Percentiles rank a stretch among this genome's conserved stretches.
phyloP scores from a whole-genome alignment of 2,113 vertebrate genomes.

The Cyanocitta stelleri region DNA sequence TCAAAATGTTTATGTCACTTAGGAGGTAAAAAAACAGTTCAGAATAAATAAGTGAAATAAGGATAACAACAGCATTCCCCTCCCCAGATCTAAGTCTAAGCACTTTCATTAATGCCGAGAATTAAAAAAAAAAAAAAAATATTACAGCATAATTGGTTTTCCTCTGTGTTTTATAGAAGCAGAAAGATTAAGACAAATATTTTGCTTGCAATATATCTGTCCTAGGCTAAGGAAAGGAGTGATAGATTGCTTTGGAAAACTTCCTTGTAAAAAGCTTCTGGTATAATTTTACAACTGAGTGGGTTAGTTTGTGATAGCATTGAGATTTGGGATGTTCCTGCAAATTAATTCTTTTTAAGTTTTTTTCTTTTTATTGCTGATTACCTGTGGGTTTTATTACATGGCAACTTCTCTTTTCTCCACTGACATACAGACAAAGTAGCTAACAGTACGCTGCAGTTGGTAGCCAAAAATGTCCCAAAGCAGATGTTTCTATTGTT shows the following conservation, averaged over 20 bases:
- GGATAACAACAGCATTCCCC: neutral
- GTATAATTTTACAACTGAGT: slow-evolving; percentile 16
- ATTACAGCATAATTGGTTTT: neutral
- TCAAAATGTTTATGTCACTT: neutral
- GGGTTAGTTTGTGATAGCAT: neutral
- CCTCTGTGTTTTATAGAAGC: neutral
- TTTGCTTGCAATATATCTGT: neutral
- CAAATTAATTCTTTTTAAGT: neutral
- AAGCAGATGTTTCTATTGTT: slow-evolving; percentile 30
- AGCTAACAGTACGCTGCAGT: neutral
- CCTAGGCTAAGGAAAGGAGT: neutral
- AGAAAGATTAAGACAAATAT: neutral
- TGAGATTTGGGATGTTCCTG: slow-evolving; percentile 7
- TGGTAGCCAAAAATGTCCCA: slow-evolving; percentile 9
- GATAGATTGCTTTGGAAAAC: neutral
- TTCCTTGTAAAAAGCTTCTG: neutral
- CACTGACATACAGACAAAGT: neutral
- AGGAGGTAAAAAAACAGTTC: neutral
- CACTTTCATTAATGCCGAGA: neutral
- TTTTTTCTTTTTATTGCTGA: slow-evolving; percentile 29
- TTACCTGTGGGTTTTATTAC: slow-evolving; percentile 9
- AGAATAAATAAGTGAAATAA: neutral
- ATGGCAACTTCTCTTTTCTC: neutral
- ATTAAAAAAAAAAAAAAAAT: neutral
- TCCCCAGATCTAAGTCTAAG: neutral